These are phyloP conservation scores for Crotophaga sulcirostris DNA, from an alignment of 2,113 vertebrate genomes.

Conservation along the genomic window DNA sequence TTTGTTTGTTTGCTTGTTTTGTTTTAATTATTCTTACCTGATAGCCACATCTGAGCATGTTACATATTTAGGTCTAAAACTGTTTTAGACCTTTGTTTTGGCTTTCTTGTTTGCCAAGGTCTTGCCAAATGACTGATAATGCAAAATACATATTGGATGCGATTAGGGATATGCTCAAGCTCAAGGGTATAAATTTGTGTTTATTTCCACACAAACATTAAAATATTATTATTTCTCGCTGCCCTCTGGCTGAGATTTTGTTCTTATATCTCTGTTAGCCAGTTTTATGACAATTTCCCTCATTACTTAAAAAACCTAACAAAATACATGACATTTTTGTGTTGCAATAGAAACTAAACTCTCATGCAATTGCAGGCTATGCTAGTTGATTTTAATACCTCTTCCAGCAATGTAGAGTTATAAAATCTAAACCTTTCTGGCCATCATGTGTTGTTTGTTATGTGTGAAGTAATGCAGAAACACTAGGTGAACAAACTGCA, in stretches of 20 bases:
- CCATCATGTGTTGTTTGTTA: accelerated
- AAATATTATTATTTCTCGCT: not conserved
- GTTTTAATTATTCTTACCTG: not conserved
- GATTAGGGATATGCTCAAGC: not conserved
- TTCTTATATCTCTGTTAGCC: not conserved
- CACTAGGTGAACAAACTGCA: not conserved
- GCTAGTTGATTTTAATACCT: not conserved
- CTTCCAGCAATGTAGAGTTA: not conserved
- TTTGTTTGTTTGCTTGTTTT: not conserved
- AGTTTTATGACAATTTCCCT: not conserved
- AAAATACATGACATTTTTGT: not conserved
- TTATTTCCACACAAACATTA: not conserved
- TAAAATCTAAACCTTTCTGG: not conserved
- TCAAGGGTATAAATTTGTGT: not conserved
- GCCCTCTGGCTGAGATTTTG: not conserved
- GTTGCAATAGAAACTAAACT: not conserved
- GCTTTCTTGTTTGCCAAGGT: not conserved
- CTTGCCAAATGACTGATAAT: not conserved
- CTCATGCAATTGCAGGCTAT: not conserved
- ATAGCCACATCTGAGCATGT: not conserved
- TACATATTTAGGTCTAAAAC: not conserved
- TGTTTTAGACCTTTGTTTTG: not conserved
- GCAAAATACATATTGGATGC: not conserved
- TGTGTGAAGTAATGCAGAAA: not conserved
- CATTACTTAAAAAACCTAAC: not conserved